Evolutionary conservation across 2,797 vertebrate genomes (phyloP).

Genomic region (Salmo trutta): DNA sequence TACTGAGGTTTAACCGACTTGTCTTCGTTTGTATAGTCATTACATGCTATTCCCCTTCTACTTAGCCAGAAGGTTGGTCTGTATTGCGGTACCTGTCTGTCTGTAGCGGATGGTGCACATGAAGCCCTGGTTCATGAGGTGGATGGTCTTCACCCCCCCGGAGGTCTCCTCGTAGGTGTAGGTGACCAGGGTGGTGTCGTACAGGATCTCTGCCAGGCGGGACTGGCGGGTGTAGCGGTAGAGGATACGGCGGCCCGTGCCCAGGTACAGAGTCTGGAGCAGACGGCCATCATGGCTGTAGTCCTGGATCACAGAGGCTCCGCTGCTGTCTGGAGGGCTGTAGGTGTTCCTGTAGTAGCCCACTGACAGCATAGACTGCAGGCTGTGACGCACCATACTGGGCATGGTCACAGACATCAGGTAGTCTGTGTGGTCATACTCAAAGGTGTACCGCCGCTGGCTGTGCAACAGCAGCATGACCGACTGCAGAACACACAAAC

Average conservation of each 20-base stretch:
- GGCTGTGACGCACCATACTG: slow-evolving; percentile 93
- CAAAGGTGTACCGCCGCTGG: slow-evolving; percentile 95
- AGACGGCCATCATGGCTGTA: slow-evolving; percentile 85
- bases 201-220: slow-evolving; percentile 91
- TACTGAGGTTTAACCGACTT: too few relatives aligned
- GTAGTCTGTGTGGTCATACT: slow-evolving; percentile 91
- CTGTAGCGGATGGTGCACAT: slow-evolving; percentile 97
- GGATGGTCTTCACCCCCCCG: slow-evolving; percentile 96
- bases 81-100: slow-evolving; percentile 83
- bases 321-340: slow-evolving; percentile 85
- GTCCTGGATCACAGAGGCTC: slow-evolving; percentile 86
- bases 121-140: slow-evolving; percentile 95
- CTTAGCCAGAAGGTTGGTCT: background rate
- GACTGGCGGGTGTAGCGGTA: slow-evolving; percentile 63
- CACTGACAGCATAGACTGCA: slow-evolving; percentile 93
- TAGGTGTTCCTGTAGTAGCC: slow-evolving; percentile 98
- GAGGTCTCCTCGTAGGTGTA: slow-evolving; percentile 97
- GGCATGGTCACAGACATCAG: slow-evolving; percentile 95
- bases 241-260: slow-evolving; percentile 90
- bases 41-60: too few relatives aligned
- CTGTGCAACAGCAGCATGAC: slow-evolving; percentile 96
- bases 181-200: slow-evolving; percentile 94
- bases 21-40: too few relatives aligned
- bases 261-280: slow-evolving; percentile 86
- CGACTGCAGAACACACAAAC: slow-evolving; percentile 75